A percentile compares a stretch with the other conserved stretches of the same genome.
These are phyloP conservation scores for Megalurothrips usitatus DNA, from an alignment of 2,888 invertebrate genomes.

Conservation along the genomic window DNA sequence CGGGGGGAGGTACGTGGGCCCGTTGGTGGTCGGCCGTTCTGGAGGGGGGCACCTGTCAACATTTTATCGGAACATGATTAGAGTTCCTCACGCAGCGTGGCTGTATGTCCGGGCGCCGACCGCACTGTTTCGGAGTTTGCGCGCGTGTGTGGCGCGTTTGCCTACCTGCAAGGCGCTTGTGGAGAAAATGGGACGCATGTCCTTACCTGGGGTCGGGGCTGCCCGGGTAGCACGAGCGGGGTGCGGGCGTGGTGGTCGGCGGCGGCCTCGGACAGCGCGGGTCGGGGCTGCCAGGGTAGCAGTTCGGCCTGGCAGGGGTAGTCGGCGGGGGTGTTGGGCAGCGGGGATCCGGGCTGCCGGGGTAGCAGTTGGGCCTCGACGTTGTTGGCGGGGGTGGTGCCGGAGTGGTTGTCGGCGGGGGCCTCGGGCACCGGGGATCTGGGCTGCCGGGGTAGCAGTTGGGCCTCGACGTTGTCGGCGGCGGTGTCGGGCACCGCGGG, in stretches of 20 bases:
- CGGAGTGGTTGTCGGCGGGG: slow-evolving; percentile 36
- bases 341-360: not conserved
- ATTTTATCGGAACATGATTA: too few species aligned
- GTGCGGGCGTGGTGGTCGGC: slow-evolving; percentile 45
- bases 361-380: slow-evolving; percentile 14
- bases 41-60: too few species aligned
- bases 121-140: too few species aligned
- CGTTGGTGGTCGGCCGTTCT: too few species aligned
- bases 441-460: slow-evolving; percentile 35
- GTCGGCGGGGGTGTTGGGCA: slow-evolving; percentile 36
- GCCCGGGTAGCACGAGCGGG: slow-evolving; percentile 44
- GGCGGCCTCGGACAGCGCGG: slow-evolving; percentile 42
- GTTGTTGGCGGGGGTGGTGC: slow-evolving; percentile 39
- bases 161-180: too few species aligned
- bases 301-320: slow-evolving; percentile 39
- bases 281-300: slow-evolving; percentile 45
- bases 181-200: too few species aligned
- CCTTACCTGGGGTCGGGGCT: slow-evolving; percentile 47
- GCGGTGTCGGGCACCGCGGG: slow-evolving; percentile 41
- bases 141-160: too few species aligned
- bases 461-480: slow-evolving; percentile 35
- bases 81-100: too few species aligned
- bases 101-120: too few species aligned
- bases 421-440: slow-evolving; percentile 39
- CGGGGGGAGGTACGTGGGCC: slow-evolving; percentile 43